Percentiles rank a stretch among this genome's conserved stretches.
Conservation (phyloP, 2,888 invertebrate species). For the Conops quadrifasciatus region DNA sequence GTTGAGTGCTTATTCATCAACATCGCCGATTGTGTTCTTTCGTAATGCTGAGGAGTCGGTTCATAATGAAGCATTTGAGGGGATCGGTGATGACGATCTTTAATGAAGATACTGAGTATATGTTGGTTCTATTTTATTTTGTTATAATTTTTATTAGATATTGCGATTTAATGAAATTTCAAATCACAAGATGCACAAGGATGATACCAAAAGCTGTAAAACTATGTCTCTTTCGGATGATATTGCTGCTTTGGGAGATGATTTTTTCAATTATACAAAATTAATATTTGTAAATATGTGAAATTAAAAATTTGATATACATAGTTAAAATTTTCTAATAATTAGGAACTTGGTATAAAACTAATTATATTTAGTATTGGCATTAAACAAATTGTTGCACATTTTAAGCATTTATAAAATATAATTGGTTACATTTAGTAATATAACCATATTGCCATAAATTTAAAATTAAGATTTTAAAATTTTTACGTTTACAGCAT, state of each 20-base stretch:
- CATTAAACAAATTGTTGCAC: too few species aligned
- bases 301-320: neutral
- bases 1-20: conserved; percentile 62
- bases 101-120: conserved; percentile 62
- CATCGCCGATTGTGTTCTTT: conserved; percentile 68
- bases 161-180: neutral
- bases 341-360: too few species aligned
- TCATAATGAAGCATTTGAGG: conserved; percentile 93
- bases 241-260: too few species aligned
- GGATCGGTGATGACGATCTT: conserved; percentile 93
- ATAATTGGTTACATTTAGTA: too few species aligned
- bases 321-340: too few species aligned
- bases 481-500: too few species aligned
- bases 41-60: conserved; percentile 77
- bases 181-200: neutral
- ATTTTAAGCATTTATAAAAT: too few species aligned
- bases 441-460: too few species aligned
- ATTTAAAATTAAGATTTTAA: too few species aligned
- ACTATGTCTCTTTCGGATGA: neutral
- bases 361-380: too few species aligned
- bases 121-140: conserved; percentile 17
- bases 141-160: neutral
- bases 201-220: too few species aligned
- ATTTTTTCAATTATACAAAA: neutral
- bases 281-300: neutral